phyloP scores from a whole-genome alignment of 2,113 vertebrate genomes.

The Beaufortia kweichowensis region DNA sequence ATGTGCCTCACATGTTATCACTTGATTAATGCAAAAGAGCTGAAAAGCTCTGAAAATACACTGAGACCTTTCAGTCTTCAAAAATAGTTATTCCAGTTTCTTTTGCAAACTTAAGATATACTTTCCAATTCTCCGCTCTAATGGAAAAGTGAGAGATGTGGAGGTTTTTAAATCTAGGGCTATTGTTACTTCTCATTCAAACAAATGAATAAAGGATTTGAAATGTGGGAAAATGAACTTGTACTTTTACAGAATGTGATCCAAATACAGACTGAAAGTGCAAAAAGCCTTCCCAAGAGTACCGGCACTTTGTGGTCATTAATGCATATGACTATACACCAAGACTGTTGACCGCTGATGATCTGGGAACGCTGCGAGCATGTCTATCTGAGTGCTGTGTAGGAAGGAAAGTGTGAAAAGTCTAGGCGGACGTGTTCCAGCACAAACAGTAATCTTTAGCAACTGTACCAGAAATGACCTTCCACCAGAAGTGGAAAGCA shows the following conservation, averaged over 20 bases:
- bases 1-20: neutral
- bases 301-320: conserved; percentile 23
- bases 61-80: neutral
- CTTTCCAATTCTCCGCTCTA: conserved; percentile 4
- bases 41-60: neutral
- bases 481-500: neutral
- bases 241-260: neutral
- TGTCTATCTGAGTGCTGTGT: conserved; percentile 29
- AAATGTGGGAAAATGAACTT: conserved; percentile 10
- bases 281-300: conserved; percentile 24
- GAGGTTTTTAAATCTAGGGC: conserved; percentile 2
- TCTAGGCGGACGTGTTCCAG: neutral
- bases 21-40: conserved; percentile 5
- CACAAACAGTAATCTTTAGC: neutral
- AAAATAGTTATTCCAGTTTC: conserved; percentile 5
- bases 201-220: conserved; percentile 28
- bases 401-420: conserved; percentile 32
- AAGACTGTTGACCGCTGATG: neutral
- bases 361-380: neutral
- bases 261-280: conserved; percentile 2
- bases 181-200: neutral
- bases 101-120: neutral
- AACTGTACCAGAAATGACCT: neutral
- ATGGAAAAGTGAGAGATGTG: conserved; percentile 6
- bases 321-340: conserved; percentile 8